Conservation (phyloP, 2,797 vertebrate genomes). For the Molossus alvarezi region DNA sequence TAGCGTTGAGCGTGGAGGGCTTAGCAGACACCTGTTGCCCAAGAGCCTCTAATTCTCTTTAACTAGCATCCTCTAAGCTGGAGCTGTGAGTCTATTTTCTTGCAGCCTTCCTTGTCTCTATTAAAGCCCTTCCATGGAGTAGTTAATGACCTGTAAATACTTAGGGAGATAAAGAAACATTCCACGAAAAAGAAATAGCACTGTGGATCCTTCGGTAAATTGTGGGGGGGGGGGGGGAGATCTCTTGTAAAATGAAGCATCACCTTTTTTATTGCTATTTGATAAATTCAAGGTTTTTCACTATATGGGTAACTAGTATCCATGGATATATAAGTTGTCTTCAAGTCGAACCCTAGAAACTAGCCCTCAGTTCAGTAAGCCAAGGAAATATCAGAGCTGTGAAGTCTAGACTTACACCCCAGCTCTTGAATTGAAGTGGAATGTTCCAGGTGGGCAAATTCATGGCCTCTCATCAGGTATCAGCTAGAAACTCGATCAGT, state of each 20-base stretch:
- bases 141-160: constrained; percentile 61
- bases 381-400: not conserved
- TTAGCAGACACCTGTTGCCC: not conserved
- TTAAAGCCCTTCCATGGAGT: not conserved
- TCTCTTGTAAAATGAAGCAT: constrained; percentile 35
- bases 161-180: constrained; percentile 53
- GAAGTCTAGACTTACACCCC: not conserved
- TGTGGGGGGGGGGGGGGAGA: too few species aligned
- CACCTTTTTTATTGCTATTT: constrained; percentile 45
- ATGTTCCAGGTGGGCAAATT: constrained; percentile 52
- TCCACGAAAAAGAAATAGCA: constrained; percentile 30
- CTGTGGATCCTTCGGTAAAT: not conserved
- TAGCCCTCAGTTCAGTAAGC: not conserved
- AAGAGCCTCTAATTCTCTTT: not conserved
- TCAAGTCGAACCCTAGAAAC: constrained; percentile 49
- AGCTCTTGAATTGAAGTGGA: constrained; percentile 6
- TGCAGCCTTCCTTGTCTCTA: constrained; percentile 42
- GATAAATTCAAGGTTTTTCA: constrained; percentile 64
- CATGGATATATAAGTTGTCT: not conserved
- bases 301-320: constrained; percentile 25
- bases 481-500: constrained; percentile 61
- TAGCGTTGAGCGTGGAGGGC: rapidly evolving
- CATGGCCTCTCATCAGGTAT: constrained; percentile 33
- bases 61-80: not conserved
- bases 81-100: not conserved